Conservation (phyloP, 2,888 invertebrate genomes). For the Slavum lentiscoides region DNA sequence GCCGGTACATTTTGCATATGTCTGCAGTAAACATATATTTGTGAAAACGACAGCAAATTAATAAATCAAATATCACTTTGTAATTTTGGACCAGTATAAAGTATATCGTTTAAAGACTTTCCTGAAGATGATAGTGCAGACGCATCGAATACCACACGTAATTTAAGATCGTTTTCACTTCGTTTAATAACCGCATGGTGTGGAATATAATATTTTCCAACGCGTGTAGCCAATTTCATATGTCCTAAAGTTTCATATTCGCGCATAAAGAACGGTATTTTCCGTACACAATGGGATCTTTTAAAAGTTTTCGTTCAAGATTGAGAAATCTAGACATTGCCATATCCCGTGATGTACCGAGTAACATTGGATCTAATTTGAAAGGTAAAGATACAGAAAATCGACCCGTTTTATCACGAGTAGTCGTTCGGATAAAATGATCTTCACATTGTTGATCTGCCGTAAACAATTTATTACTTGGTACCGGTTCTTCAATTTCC, state of each 20-base stretch:
- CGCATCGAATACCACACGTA: slow-evolving; percentile 8
- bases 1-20: not conserved
- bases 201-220: slow-evolving; percentile 14
- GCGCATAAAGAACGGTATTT: slow-evolving; percentile 42
- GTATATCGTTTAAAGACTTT: not conserved
- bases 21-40: slow-evolving; percentile 2
- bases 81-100: slow-evolving; percentile 4
- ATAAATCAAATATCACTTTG: not conserved
- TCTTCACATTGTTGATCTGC: slow-evolving; percentile 19
- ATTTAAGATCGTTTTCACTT: not conserved
- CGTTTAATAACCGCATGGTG: slow-evolving; percentile 3
- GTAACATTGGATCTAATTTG: not conserved
- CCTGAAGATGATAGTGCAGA: not conserved
- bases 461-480: not conserved
- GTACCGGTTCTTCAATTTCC: slow-evolving; percentile 39
- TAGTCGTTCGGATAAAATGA: slow-evolving; percentile 15
- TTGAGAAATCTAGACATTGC: not conserved
- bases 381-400: slow-evolving; percentile 35
- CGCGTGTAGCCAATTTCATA: not conserved
- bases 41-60: not conserved
- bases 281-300: not conserved
- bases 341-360: not conserved
- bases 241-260: slow-evolving; percentile 36
- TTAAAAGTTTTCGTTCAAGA: not conserved
- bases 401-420: not conserved